A percentile compares a stretch with the other conserved stretches of the same genome.
Evolutionary conservation across 2,888 invertebrate genomes (phyloP).

Genomic region (Caenorhabditis afra): DNA sequence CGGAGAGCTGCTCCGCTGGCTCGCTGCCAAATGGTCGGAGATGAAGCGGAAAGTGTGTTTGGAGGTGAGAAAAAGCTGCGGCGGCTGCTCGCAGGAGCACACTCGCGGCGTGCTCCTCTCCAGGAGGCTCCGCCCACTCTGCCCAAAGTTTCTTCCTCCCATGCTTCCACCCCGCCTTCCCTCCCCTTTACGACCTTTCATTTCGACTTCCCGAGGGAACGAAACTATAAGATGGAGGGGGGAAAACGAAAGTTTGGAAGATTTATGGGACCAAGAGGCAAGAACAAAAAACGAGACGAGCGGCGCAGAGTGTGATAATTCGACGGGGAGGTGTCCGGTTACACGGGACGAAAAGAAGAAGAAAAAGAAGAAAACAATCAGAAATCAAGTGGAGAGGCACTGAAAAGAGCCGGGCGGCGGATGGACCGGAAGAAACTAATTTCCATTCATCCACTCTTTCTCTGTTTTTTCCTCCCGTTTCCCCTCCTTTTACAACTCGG

Average conservation of each 20-base stretch:
- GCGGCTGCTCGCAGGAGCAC: constrained; percentile 10
- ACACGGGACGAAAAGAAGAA: not conserved
- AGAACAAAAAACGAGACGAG: not conserved
- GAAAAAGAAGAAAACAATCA: constrained; percentile 20
- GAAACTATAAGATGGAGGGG: too few species aligned
- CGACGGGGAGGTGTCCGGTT: constrained; percentile 24
- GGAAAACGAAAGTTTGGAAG: not conserved
- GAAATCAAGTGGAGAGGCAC: constrained; percentile 8
- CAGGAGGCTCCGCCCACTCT: constrained; percentile 17
- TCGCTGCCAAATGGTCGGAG: constrained; percentile 52
- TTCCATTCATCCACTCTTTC: constrained; percentile 7
- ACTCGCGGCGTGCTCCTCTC: not conserved
- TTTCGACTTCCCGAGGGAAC: constrained; percentile 14
- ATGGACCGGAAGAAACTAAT: constrained; percentile 9
- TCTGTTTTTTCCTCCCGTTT: not conserved
- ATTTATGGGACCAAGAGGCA: constrained; percentile 3
- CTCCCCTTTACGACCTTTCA: constrained; percentile 2
- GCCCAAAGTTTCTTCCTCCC: constrained; percentile 19
- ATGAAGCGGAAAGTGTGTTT: constrained; percentile 57
- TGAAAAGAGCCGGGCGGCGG: not conserved
- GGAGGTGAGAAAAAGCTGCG: constrained; percentile 53
- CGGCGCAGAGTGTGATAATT: constrained; percentile 33
- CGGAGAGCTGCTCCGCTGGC: constrained; percentile 24
- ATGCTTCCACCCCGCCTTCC: too few species aligned
- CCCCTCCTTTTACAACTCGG: not conserved